Percentiles rank a stretch among this genome's conserved stretches.
Evolutionary conservation across 2,113 vertebrate genomes (phyloP).

Genomic region (Henicopernis longicauda): DNA sequence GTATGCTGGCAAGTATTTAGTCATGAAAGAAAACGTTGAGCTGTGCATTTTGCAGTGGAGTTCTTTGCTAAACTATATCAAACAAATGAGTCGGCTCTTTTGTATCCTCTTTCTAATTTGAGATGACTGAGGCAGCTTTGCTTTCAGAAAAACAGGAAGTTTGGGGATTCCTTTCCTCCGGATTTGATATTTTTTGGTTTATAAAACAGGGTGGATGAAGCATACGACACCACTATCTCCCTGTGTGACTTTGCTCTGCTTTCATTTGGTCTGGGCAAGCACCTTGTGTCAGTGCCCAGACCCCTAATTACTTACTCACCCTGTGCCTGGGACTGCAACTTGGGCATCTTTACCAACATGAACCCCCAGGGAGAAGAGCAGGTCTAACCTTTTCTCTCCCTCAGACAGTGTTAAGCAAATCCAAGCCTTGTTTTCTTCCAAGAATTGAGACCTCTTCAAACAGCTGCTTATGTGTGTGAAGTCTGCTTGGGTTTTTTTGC

Average conservation of each 20-base stretch:
- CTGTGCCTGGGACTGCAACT: background rate
- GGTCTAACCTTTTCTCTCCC: background rate
- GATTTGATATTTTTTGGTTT: background rate
- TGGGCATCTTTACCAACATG: background rate
- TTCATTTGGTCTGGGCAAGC: background rate
- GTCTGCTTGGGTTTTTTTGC: background rate
- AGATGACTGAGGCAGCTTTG: background rate
- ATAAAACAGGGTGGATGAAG: background rate
- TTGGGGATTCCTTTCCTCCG: conserved; percentile 35
- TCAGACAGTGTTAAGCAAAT: background rate
- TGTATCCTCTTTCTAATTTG: conserved; percentile 59
- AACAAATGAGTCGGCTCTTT: background rate
- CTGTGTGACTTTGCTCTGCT: background rate
- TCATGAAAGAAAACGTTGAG: conserved; percentile 6
- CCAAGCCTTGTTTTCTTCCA: background rate
- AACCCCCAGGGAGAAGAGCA: background rate
- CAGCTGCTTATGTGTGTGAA: background rate
- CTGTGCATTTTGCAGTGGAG: background rate
- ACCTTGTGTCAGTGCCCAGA: background rate
- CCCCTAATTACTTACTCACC: rapidly evolving
- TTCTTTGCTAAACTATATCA: background rate
- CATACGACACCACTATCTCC: background rate
- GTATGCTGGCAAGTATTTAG: background rate
- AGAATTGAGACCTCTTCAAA: background rate
- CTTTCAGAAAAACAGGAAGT: conserved; percentile 2